Conservation (phyloP, 2,797 vertebrate species). For the Rhynchonycteris naso region DNA sequence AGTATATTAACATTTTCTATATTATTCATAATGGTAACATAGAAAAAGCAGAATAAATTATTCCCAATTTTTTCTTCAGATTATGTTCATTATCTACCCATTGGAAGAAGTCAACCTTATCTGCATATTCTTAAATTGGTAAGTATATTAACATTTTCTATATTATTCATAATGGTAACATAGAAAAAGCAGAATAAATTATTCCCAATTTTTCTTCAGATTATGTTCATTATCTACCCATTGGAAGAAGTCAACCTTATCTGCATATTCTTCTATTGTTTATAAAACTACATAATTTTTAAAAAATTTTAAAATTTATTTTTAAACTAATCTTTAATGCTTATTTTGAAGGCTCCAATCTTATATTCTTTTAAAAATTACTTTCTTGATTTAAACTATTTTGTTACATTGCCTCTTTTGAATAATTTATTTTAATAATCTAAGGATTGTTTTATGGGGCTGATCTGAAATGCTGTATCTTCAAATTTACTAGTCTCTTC, state of each 20-base stretch:
- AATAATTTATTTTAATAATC: neutral
- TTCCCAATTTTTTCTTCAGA: neutral
- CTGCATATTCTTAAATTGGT: accelerated
- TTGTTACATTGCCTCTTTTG: neutral
- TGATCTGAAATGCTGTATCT: neutral
- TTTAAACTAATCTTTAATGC: neutral
- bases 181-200: neutral
- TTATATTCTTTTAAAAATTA: neutral
- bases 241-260: neutral
- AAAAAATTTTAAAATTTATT: neutral
- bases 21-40: neutral
- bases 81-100: neutral
- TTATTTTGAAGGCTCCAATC: neutral
- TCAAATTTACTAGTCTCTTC: neutral
- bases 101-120: neutral
- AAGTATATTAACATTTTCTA: neutral
- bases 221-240: neutral
- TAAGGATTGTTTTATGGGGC: neutral
- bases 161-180: neutral
- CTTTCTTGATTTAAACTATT: neutral
- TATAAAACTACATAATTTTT: too few species aligned
- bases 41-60: neutral
- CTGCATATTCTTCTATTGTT: accelerated
- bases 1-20: neutral
- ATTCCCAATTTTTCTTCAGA: neutral